These are phyloP conservation scores for Protobothrops mucrosquamatus DNA, from an alignment of 2,113 vertebrate species.

Conservation along the genomic window DNA sequence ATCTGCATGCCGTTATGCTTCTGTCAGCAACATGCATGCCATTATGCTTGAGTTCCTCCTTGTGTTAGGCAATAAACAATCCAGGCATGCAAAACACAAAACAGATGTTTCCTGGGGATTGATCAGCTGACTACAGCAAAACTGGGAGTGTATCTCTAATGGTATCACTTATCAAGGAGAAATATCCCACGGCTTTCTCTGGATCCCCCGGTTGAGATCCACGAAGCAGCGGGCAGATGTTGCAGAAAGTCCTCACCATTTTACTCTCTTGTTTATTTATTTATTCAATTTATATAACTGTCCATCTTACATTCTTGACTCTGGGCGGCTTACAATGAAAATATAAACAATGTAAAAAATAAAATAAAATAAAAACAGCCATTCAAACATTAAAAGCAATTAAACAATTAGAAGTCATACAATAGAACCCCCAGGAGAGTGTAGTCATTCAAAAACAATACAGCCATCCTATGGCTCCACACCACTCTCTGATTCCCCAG, in stretches of 20 bases:
- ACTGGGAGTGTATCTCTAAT: neutral
- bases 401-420: neutral
- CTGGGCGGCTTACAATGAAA: neutral
- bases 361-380: neutral
- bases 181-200: neutral
- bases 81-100: conserved; percentile 1
- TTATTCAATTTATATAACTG: neutral
- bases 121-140: neutral
- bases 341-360: neutral
- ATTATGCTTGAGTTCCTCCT: conserved; percentile 1
- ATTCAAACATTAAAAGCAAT: neutral
- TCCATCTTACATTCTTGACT: neutral
- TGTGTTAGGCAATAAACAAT: conserved; percentile 14
- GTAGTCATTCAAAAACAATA: neutral
- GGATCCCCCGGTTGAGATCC: neutral
- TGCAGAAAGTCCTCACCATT: neutral
- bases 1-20: conserved; percentile 9
- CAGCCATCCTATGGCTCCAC: neutral
- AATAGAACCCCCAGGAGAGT: neutral
- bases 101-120: neutral
- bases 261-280: neutral
- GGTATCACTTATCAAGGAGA: neutral
- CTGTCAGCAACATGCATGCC: conserved; percentile 4
- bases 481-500: neutral
- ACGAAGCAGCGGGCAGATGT: no score